A percentile compares a stretch with the other conserved stretches of the same genome.
Conservation (phyloP, 2,113 vertebrate species). For the Cyanoliseus patagonus region DNA sequence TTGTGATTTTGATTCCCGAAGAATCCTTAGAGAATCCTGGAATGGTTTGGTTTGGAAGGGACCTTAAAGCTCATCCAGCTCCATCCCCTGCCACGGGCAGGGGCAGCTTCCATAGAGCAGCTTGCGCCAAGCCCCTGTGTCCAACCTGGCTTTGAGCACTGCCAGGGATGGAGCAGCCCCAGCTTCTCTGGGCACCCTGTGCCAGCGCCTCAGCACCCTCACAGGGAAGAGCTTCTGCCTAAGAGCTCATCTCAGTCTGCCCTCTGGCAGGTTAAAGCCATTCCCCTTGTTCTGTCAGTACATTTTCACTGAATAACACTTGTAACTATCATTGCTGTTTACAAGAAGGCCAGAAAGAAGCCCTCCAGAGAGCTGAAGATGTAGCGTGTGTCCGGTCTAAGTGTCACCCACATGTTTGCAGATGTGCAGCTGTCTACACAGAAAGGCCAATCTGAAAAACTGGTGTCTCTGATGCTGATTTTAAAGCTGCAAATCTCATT, state of each 20-base stretch:
- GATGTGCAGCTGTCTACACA: fast-evolving
- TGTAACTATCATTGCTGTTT: fast-evolving
- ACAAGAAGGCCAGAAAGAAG: neutral
- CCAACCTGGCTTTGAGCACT: neutral
- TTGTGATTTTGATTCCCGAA: fast-evolving
- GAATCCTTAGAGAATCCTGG: neutral
- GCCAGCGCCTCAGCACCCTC: neutral
- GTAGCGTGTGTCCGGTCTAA: neutral
- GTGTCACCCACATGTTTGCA: neutral
- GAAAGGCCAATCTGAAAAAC: neutral
- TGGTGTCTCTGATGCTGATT: neutral
- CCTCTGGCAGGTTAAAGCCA: neutral
- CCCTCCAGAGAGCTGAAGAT: fast-evolving
- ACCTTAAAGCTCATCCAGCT: neutral
- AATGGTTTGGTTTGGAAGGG: neutral
- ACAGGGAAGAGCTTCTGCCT: fast-evolving
- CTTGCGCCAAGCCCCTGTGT: fast-evolving
- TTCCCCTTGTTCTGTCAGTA: neutral
- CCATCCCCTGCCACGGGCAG: neutral
- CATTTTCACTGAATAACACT: fast-evolving
- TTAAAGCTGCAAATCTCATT: neutral
- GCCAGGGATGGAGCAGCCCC: neutral
- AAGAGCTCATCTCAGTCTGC: neutral
- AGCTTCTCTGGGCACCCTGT: neutral
- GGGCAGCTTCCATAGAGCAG: fast-evolving